Evolutionary conservation across 2,113 vertebrate species (phyloP), one percentile per base, ranked within the genome.

Genomic region (Gambusia affinis): DNA sequence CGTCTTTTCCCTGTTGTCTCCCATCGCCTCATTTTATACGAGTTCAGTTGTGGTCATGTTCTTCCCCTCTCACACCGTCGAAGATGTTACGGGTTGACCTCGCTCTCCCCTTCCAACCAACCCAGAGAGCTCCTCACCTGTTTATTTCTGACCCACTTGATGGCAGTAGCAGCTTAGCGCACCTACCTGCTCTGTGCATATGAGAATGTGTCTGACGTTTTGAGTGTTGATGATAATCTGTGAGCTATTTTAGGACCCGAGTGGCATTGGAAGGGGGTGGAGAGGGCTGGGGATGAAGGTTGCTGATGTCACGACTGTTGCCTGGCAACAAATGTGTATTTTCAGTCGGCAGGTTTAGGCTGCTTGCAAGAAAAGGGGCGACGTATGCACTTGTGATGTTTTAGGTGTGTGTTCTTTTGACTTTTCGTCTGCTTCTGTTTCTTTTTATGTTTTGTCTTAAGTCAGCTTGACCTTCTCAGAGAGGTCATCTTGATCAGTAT

Each of bases 241-340:
- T 72, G 88, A 7, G 86, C 93, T 94, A 94, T 94, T 95, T 95
- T 94, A 87, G 84, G 94, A 90, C 69, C 81, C 77, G 69, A 81
- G 88, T 70, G 82, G 78, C 80, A 80, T 60, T 88, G 87, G 87
- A 74, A 24, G 72, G 73, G n/a, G 84, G 64, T n/a, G 70, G 71
- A 63, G 65, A 68, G 82, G 82, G 47, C 75, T 63, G 82, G 72
- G 81, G 88, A 90, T 89, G 89, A 84, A 91, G 79, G 88, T 91
- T 93, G 91, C 93, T 94, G 92, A 95, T 94, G 90, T 95, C 91
- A 88, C 92, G 75, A 31, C 79, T 88, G 94, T 96, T 93, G 92
- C 95, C 67, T 91, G 91, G 94, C 87, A 96, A 95, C 93, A 78
- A 72, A 66, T 79, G 72, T 84, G 78, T 91, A 89, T 94, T 94